These are phyloP conservation scores for Ptilonorhynchus violaceus DNA, from an alignment of 2,113 vertebrate species.

Conservation along the genomic window DNA sequence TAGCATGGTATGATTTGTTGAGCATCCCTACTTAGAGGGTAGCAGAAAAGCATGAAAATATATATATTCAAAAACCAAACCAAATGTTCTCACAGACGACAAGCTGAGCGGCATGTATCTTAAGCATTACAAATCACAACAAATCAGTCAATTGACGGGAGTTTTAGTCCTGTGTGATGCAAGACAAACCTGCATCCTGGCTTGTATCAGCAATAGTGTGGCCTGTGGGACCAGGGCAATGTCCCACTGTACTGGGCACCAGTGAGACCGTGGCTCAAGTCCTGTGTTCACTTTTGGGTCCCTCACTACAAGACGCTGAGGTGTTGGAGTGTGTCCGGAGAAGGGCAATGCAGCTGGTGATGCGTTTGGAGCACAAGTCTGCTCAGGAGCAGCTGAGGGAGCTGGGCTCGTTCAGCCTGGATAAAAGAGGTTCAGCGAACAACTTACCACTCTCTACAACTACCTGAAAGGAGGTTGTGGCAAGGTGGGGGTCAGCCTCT, in stretches of 20 bases:
- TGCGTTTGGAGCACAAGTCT: background rate
- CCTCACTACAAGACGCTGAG: rapidly evolving
- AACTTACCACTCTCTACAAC: background rate
- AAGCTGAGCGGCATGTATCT: background rate
- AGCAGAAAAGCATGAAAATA: background rate
- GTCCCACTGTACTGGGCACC: background rate
- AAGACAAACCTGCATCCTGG: background rate
- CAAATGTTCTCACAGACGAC: background rate
- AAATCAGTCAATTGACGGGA: background rate
- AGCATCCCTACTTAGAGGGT: background rate
- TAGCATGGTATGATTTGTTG: background rate
- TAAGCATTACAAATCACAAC: background rate
- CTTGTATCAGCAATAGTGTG: background rate
- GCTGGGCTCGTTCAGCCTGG: background rate
- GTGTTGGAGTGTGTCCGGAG: background rate
- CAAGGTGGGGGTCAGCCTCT: background rate
- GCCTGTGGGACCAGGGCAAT: background rate
- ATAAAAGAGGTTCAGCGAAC: background rate
- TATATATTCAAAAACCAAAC: background rate
- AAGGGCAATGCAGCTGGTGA: background rate
- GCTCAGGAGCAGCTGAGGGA: background rate
- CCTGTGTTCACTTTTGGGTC: background rate
- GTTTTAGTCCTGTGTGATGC: background rate
- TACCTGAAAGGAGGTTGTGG: background rate
- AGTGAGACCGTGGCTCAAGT: background rate